These are phyloP conservation scores for Sebastes nivosus DNA, from an alignment of 2,797 vertebrate genomes.

Conservation along the genomic window DNA sequence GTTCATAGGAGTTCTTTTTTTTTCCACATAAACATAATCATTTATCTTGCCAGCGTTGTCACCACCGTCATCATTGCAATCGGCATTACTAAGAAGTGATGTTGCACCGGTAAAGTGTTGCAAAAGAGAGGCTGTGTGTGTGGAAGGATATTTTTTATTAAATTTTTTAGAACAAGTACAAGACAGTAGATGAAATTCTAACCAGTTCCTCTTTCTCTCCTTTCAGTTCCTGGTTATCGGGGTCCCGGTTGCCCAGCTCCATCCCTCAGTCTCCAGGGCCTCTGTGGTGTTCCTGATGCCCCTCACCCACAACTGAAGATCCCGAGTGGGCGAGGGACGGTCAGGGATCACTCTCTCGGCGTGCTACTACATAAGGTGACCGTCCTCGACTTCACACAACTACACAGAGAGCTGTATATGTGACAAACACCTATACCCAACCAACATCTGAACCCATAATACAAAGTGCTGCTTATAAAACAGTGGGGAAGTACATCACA, in stretches of 20 bases:
- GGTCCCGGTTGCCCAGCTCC: conserved; percentile 89
- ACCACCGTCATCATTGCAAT: neutral
- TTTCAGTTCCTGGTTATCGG: conserved; percentile 89
- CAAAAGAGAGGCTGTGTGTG: neutral
- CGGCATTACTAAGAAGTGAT: neutral
- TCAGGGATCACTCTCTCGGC: conserved; percentile 98
- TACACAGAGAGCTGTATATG: neutral
- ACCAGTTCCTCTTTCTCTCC: conserved; percentile 34
- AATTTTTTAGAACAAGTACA: neutral
- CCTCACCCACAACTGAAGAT: conserved; percentile 99
- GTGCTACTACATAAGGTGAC: conserved; percentile 94
- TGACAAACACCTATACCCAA: neutral
- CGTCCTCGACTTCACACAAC: neutral
- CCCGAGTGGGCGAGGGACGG: conserved; percentile 99
- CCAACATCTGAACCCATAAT: neutral
- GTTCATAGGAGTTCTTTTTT: neutral
- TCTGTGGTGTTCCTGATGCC: conserved; percentile 99
- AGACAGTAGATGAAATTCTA: neutral
- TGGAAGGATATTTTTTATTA: neutral
- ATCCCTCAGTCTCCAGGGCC: conserved; percentile 96
- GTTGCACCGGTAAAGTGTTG: neutral
- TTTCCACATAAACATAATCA: neutral
- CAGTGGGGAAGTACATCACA: neutral
- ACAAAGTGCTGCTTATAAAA: neutral
- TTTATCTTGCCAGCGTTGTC: neutral